Conservation (phyloP, 2,113 vertebrate species). For the Triplophysa tibetana region DNA sequence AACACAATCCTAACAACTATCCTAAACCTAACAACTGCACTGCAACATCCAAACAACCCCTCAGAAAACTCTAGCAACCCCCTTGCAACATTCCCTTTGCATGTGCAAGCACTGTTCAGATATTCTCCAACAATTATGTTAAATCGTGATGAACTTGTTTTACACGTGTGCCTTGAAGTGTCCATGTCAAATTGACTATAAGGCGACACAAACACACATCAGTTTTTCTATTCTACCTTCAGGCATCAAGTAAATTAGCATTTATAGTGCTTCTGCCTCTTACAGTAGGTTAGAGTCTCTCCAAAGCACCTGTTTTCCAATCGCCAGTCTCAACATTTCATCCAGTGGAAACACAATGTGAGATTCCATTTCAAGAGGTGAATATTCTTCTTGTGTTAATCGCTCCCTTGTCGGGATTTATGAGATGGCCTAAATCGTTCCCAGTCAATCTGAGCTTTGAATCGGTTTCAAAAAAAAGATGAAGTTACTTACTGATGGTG, state of each 20-base stretch:
- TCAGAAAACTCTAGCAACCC: neutral
- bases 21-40: neutral
- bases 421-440: neutral
- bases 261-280: neutral
- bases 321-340: neutral
- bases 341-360: neutral
- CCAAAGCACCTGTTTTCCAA: slow-evolving; percentile 18
- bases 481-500: neutral
- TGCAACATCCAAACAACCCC: neutral
- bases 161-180: neutral
- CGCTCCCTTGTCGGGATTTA: neutral
- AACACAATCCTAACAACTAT: neutral
- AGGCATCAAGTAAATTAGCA: slow-evolving; percentile 1
- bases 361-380: neutral
- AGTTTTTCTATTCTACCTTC: neutral
- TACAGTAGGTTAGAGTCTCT: neutral
- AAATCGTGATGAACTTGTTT: no score
- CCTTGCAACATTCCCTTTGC: no score
- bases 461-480: neutral
- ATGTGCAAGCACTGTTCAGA: no score
- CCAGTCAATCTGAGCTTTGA: neutral
- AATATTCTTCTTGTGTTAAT: neutral
- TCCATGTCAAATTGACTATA: neutral
- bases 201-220: neutral
- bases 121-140: no score